A percentile compares a stretch with the other conserved stretches of the same genome.
These are phyloP conservation scores for Pagrus major DNA, from an alignment of 2,113 vertebrate species.

Conservation along the genomic window DNA sequence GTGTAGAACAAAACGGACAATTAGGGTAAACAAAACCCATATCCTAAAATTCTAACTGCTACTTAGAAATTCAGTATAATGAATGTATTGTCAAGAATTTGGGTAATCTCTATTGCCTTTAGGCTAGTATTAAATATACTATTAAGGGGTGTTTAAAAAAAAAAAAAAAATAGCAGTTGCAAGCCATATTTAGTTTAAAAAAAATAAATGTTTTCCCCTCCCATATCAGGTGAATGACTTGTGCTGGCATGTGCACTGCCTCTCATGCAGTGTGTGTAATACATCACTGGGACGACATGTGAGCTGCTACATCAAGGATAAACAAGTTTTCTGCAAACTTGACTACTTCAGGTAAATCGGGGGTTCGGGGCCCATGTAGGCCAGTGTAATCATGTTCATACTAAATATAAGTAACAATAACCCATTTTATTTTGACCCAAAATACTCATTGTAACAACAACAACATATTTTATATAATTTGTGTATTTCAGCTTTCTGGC, in stretches of 20 bases:
- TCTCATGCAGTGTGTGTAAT: constrained; percentile 96
- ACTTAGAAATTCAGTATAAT: background rate
- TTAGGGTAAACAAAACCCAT: background rate
- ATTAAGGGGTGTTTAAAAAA: background rate
- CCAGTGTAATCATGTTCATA: no score
- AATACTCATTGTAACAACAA: no score
- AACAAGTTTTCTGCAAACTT: constrained; percentile 97
- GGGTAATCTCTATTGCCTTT: background rate
- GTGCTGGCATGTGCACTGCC: constrained; percentile 97
- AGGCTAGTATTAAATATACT: background rate
- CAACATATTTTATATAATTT: no score
- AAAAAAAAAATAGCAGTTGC: background rate
- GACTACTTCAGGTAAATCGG: constrained; percentile 95
- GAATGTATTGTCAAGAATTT: background rate
- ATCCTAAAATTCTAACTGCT: no score
- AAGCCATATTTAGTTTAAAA: background rate
- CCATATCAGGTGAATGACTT: constrained; percentile 91
- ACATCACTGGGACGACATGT: constrained; percentile 94
- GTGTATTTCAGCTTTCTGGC: no score
- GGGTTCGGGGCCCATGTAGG: no score
- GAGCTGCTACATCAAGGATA: constrained; percentile 98
- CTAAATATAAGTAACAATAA: no score
- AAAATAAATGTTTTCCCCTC: no score
- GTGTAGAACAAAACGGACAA: background rate
- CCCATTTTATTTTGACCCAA: no score